phyloP scores from a whole-genome alignment of 2,797 vertebrate genomes.

The Emydoidea blandingii region DNA sequence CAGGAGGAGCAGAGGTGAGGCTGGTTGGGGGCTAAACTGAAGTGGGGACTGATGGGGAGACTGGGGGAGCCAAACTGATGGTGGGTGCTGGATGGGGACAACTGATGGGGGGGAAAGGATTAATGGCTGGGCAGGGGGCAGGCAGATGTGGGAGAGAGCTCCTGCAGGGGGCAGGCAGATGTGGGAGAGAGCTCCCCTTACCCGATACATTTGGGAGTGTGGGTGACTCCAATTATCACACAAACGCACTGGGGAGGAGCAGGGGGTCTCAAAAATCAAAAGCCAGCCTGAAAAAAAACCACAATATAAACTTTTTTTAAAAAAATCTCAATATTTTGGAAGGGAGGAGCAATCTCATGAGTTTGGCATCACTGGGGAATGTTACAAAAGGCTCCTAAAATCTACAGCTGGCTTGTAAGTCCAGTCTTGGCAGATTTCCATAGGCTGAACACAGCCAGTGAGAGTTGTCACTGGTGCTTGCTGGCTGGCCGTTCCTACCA shows the following conservation, averaged over 20 bases:
- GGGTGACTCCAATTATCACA: not conserved
- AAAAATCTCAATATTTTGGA: not conserved
- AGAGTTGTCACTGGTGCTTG: slow-evolving; percentile 16
- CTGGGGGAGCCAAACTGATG: not conserved
- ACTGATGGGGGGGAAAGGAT: not conserved
- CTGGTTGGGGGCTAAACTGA: not conserved
- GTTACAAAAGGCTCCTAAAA: slow-evolving; percentile 2
- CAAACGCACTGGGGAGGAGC: not conserved
- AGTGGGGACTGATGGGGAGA: not conserved
- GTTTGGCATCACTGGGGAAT: not conserved
- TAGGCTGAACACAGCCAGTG: not conserved
- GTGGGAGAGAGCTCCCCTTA: not conserved
- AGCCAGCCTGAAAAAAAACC: not conserved
- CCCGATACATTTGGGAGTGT: not conserved
- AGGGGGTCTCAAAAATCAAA: too few relatives aligned
- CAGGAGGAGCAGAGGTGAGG: not conserved
- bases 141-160: not conserved
- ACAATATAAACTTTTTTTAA: not conserved
- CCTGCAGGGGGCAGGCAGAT: not conserved
- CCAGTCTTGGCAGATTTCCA: not conserved
- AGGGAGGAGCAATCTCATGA: too few relatives aligned
- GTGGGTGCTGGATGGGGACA: not conserved
- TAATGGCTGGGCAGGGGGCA: not conserved
- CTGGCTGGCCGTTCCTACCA: slow-evolving; percentile 38
- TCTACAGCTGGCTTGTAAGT: not conserved